These are phyloP conservation scores for Istiophorus platypterus DNA, from an alignment of 2,113 vertebrate genomes.

Conservation along the genomic window DNA sequence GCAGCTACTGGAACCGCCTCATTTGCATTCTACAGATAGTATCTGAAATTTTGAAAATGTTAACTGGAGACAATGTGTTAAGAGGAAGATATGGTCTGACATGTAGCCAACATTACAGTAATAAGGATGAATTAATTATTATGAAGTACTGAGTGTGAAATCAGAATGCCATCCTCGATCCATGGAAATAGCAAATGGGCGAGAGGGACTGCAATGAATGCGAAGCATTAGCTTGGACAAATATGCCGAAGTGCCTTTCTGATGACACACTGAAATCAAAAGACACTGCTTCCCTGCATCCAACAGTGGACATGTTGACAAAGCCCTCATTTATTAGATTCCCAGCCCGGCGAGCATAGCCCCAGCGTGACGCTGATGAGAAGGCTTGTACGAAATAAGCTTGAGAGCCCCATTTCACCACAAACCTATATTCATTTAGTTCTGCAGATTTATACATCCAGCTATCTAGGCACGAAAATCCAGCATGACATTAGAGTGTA, in stretches of 20 bases:
- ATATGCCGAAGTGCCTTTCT: conserved; percentile 40
- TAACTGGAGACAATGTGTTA: conserved; percentile 78
- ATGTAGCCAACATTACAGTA: conserved; percentile 69
- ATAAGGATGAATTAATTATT: conserved; percentile 73
- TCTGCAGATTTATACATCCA: conserved; percentile 80
- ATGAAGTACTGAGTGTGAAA: conserved; percentile 52
- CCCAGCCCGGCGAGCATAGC: conserved; percentile 55
- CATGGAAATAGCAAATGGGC: conserved; percentile 64
- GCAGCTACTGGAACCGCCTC: conserved; percentile 67
- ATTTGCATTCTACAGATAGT: conserved; percentile 80
- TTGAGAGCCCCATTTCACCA: conserved; percentile 73
- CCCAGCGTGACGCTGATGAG: conserved; percentile 80
- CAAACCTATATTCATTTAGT: conserved; percentile 83
- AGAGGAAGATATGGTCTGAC: conserved; percentile 76
- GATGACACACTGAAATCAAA: conserved; percentile 60
- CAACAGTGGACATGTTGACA: conserved; percentile 80
- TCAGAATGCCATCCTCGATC: conserved; percentile 48
- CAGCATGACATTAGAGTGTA: conserved; percentile 79
- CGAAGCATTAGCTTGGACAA: conserved; percentile 54
- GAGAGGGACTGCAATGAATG: conserved; percentile 47
- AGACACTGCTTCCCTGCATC: conserved; percentile 59
- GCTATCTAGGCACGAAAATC: conserved; percentile 73
- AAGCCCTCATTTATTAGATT: conserved; percentile 81
- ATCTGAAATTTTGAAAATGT: conserved; percentile 80
- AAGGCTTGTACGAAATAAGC: conserved; percentile 78